A percentile compares a stretch with the other conserved stretches of the same genome.
Conservation (phyloP, 2,113 vertebrate species). For the Festucalex cinctus region DNA sequence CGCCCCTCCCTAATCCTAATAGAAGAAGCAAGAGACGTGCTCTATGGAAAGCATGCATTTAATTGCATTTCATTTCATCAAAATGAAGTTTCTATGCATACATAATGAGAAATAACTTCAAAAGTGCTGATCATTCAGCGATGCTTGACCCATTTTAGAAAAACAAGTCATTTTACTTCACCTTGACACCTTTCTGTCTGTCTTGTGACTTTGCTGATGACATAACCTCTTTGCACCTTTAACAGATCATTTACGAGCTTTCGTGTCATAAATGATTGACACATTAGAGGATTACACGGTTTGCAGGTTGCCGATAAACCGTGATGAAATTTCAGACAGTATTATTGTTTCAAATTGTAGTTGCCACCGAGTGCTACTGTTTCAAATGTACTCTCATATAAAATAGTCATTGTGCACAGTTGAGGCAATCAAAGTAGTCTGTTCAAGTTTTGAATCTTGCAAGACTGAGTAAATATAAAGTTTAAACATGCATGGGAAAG, state of each 20-base stretch:
- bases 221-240: conserved; percentile 33
- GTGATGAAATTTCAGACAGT: neutral
- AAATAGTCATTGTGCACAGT: no score
- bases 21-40: neutral
- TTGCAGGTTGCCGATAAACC: neutral
- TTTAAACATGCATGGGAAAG: neutral
- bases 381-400: no score
- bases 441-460: neutral
- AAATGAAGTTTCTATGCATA: no score
- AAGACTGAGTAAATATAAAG: neutral
- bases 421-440: no score
- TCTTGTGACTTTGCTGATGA: conserved; percentile 20
- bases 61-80: no score
- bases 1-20: no score
- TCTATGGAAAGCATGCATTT: neutral
- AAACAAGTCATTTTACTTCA: conserved; percentile 11
- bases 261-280: conserved; percentile 61
- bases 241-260: conserved; percentile 51
- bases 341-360: neutral
- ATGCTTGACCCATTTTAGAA: neutral
- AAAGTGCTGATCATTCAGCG: neutral
- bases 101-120: no score
- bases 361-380: neutral
- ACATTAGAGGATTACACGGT: conserved; percentile 26
- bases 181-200: conserved; percentile 14